Base-by-base conservation (phyloP, 1,140 invertebrate species). In the Aporrectodea caliginosa region DNA sequence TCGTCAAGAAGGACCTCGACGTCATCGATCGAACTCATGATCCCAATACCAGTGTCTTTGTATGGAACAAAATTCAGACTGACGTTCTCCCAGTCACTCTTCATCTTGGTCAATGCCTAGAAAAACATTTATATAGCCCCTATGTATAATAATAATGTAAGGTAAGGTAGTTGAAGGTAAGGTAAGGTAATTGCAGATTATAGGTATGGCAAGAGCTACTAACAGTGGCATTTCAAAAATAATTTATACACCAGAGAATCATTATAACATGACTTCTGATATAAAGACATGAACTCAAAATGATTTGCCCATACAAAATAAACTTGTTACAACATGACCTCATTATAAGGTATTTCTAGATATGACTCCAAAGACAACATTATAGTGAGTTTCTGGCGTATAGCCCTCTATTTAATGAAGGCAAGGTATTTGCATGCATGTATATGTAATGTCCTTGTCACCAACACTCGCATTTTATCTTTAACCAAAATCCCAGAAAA, bases 21-120 rank as follows among this genome's bases (percentile, higher is more conserved):
- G 78, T 88, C 88, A 83, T 89, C 88, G 74, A 88, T 85, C 14
- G 87, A 84, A 32, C 85, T 84, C 29, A 89, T 80, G 33, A 89
- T 88, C 75, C 83, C 85, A 22, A 89, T 82, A 1, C 84, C 85
- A 1, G 87, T 87, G 76, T 90, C 88, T 86, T 93, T 91, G 88
- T 93, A 95, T 1, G 83, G 78, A 22, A 85, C 83, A 82, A 89
- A 88, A 31, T 81, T 84, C 75, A 89, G 88, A 29, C 83, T 78
- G 81, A 89, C 85, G 16, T 81, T 83, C 75, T 86, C 84, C 88
- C 88, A 89, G 69, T 88, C 87, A 75, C 82, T 80, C 81, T 87
- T 86, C 88, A 89, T 89, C 83, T 88, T 88, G 35, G 78, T 82
- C 75, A 88, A 77, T 35, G 87, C 87, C 86, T 87, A 80, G 14